Base-by-base conservation (phyloP, 2,113 vertebrate genomes). In the Pelmatolapia mariae region DNA sequence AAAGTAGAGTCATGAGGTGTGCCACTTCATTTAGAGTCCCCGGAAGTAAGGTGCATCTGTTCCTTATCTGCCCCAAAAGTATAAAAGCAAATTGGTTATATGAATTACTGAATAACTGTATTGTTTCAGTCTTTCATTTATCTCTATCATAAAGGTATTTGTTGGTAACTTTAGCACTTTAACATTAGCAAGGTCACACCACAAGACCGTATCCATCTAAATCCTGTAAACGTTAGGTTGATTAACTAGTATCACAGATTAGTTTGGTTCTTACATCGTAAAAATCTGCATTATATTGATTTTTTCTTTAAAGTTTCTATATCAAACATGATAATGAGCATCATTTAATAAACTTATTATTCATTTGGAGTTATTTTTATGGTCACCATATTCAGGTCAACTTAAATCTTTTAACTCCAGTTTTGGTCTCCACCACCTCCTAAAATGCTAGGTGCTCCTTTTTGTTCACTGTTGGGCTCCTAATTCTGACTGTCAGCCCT, bases 121-220 rank as follows among this genome's bases (percentile, higher is more conserved):
- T 71, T 18, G 16, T 61, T 50, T 73, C 18, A n/a, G 57, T 76
- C 61, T 52, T 84, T 76, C 16, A 50, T 78, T 47, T 78, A 78
- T 78, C 10, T 31, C 43, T 12, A 31, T 61, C 53, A 29, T 63
- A 38, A 85, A 36, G 16, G 22, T 3, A 22, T n/a, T 52, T 78
- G 18, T 52, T 52, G 18, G 45, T 26, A 81, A 84, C 24, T 61
- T 50, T 22, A 52, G 24, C 36, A 80, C 33, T 12, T 80, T 45
- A 85, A 61, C 31, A 85, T n/a, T 22, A 76, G 18, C 16, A 33
- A 50, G 43, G 10, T 50, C 43, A 76, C 10, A 76, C 16, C 43
- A 47, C 16, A 19, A 50, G 16, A 50, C 26, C 4, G 0, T 19
- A 47, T 86, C 50, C 16, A 83, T 47, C 57, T 22, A 56, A 61